Conservation (phyloP, 2,888 invertebrate genomes). For the Drosophila neonasuta region DNA sequence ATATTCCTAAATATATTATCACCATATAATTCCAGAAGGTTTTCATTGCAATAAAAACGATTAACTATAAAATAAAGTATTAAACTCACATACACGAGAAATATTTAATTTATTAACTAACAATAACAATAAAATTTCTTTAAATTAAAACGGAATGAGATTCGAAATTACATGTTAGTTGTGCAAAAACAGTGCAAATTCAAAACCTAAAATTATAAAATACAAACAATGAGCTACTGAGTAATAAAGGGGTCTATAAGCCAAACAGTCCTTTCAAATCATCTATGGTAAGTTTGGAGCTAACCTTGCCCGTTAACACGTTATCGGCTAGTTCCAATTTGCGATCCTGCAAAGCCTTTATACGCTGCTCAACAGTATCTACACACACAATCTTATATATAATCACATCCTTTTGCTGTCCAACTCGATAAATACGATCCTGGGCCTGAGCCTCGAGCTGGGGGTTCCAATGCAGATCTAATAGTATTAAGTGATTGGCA, state of each 20-base stretch:
- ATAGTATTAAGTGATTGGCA: constrained; percentile 93
- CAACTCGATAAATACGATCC: constrained; percentile 95
- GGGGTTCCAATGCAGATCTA: constrained; percentile 99
- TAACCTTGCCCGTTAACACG: constrained; percentile 88
- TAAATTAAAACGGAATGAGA: background rate
- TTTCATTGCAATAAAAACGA: background rate
- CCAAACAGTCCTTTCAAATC: constrained; percentile 90
- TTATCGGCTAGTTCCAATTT: constrained; percentile 90
- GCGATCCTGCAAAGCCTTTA: constrained; percentile 89
- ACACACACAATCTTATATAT: constrained; percentile 93
- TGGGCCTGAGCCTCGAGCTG: constrained; percentile 97
- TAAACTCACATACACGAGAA: background rate
- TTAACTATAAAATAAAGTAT: background rate
- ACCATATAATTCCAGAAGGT: background rate
- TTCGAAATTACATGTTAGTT: background rate
- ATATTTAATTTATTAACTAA: background rate
- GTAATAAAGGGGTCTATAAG: constrained; percentile 77
- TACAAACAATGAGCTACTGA: background rate
- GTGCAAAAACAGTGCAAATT: background rate
- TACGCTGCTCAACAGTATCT: constrained; percentile 94
- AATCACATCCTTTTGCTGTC: constrained; percentile 90
- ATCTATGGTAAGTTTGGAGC: constrained; percentile 89
- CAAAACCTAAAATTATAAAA: background rate
- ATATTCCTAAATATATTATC: background rate
- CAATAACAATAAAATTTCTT: background rate